Conservation (phyloP, 23 tunicate genomes). For the Phallusia fumigata region DNA sequence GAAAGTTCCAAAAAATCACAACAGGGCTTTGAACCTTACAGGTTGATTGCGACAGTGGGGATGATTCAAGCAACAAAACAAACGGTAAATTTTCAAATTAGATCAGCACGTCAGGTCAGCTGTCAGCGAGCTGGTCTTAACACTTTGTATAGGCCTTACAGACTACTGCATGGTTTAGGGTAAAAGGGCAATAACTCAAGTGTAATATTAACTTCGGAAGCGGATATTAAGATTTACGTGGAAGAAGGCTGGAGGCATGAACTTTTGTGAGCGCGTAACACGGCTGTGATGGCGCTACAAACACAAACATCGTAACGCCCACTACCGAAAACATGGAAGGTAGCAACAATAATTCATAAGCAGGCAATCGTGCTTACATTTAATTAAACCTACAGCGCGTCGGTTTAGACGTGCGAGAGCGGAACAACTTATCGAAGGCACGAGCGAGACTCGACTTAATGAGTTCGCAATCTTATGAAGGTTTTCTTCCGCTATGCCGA, state of each 20-base stretch:
- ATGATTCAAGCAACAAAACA: background rate
- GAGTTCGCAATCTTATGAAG: background rate
- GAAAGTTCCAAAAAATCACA: background rate
- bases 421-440: background rate
- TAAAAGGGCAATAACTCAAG: background rate
- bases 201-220: background rate
- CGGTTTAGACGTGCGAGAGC: too few relatives aligned
- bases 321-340: background rate
- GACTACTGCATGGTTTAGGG: background rate
- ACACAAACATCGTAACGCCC: background rate
- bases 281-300: background rate
- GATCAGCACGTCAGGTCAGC: too few relatives aligned
- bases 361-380: background rate
- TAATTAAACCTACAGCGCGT: background rate
- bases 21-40: background rate
- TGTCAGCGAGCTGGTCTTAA: too few relatives aligned
- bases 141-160: too few relatives aligned
- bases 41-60: background rate
- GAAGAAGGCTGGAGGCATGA: background rate
- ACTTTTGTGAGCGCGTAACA: slow-evolving; percentile 6
- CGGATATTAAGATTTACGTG: slow-evolving; percentile 1
- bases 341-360: background rate
- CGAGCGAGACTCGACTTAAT: background rate
- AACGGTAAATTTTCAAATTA: too few relatives aligned
- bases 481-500: background rate